Base-by-base conservation (phyloP, 2,797 vertebrate genomes). In the Vultur gryphus region DNA sequence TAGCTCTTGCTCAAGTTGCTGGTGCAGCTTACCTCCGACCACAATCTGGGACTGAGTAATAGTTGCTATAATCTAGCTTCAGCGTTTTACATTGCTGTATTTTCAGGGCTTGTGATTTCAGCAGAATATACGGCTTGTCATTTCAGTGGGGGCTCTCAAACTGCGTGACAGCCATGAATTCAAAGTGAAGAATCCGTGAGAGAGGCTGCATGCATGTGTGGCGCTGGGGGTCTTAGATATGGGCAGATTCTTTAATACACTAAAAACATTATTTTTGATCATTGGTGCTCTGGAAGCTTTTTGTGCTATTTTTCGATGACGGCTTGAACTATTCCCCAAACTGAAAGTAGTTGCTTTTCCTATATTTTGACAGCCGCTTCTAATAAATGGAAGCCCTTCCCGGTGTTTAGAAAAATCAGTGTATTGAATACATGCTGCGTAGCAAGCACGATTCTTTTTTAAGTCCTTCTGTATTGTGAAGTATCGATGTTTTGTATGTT, bases 261-360 rank as follows among this genome's bases (percentile, higher is more conserved):
- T 43, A 62, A 87, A 91, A 96, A 80, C 24, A 21, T 52, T 59
- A 13, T 31, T 89, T 92, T 61, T 91, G 8, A 33, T 65, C 1
- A 2, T 71, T 49, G 54, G 25, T 77, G 41, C 46, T 93, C 58
- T 85, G 69, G 37, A 82, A 93, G 25, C 8, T 67, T 94, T 85
- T 70, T 71, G 14, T 44, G 26, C 29, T 51, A 3, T 26, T 87
- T 94, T 91, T 48, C n/a, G 9, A 41, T 62, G 41, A 41, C 58
- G 49, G 6, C 8, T 91, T 71, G 15, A 84, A 48, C 61, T 69
- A 9, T 31, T 78, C 39, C 55, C 13, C 59, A 89, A 93, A 96
- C 59, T 75, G 96, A 93, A 85, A 93, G 91, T 89, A 84, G 82
- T 16, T 81, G 48, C 28, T 96, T 93, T 96, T 71, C 49, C 49